A percentile compares a stretch with the other conserved stretches of the same genome.
Conservation (phyloP, 2,113 vertebrate genomes). For the Struthio camelus region DNA sequence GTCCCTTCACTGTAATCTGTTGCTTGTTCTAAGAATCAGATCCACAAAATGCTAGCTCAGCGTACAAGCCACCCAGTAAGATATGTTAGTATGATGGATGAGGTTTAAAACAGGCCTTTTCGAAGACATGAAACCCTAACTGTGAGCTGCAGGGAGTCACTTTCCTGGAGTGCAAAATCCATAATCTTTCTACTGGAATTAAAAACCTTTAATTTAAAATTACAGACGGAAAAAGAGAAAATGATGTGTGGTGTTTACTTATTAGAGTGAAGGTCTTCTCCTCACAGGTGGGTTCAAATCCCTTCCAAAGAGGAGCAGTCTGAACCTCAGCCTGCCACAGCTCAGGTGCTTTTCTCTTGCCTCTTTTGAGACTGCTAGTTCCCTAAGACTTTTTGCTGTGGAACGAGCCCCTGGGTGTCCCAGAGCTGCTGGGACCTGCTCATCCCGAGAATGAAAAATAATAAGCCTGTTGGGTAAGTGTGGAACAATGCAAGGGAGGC, state of each 20-base stretch:
- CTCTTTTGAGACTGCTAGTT: neutral
- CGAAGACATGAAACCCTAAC: neutral
- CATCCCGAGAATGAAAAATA: neutral
- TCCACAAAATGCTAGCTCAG: neutral
- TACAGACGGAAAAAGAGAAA: neutral
- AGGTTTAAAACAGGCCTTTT: neutral
- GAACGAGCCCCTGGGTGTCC: neutral
- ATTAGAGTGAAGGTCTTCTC: neutral
- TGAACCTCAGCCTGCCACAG: neutral
- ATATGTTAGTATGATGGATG: neutral
- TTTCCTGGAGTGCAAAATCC: neutral
- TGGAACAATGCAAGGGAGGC: neutral
- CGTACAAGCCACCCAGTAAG: neutral
- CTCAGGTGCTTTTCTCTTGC: neutral
- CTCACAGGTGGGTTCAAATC: neutral
- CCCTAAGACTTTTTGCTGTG: neutral
- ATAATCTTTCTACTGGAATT: neutral
- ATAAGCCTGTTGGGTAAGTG: neutral
- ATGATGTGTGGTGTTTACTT: accelerated
- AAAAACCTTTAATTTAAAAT: neutral
- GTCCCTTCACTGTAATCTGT: neutral
- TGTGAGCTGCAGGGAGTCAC: neutral
- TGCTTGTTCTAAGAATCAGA: neutral
- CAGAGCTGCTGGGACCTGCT: neutral
- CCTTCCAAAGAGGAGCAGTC: neutral